phyloP scores from a whole-genome alignment of 2,888 invertebrate species.

The Scaeva pyrastri region DNA sequence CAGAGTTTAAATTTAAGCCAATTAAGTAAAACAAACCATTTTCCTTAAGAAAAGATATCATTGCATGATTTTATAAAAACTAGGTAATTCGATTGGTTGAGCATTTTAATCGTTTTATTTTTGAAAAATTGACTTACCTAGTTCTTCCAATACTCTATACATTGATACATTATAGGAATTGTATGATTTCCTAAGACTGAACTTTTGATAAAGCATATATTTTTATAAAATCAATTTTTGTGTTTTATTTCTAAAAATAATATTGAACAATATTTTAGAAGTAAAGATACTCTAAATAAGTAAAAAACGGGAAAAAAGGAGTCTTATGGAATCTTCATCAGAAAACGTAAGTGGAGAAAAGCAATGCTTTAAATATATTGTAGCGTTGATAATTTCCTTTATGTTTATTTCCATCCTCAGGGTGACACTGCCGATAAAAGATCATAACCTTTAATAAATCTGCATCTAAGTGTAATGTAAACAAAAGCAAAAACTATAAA shows the following conservation, averaged over 20 bases:
- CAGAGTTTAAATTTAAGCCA: conserved; percentile 26
- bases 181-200: conserved; percentile 57
- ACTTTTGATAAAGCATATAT: conserved; percentile 52
- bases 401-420: no score
- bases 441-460: no score
- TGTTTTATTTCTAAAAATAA: background rate
- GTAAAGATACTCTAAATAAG: no score
- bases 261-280: background rate
- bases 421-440: no score
- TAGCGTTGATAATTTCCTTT: no score
- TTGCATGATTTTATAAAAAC: background rate
- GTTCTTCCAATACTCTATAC: background rate
- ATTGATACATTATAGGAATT: background rate
- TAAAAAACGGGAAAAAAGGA: no score
- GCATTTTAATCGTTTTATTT: background rate
- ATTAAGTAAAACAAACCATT: background rate
- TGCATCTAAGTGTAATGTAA: no score
- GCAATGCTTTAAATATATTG: no score
- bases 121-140: background rate
- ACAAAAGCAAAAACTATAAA: background rate
- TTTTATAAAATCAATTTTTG: conserved; percentile 25
- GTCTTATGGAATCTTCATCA: no score
- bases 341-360: no score
- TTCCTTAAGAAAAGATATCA: background rate
- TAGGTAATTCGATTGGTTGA: background rate